Evolutionary conservation across 2,797 vertebrate genomes (phyloP).

Genomic region (Galago senegalensis): DNA sequence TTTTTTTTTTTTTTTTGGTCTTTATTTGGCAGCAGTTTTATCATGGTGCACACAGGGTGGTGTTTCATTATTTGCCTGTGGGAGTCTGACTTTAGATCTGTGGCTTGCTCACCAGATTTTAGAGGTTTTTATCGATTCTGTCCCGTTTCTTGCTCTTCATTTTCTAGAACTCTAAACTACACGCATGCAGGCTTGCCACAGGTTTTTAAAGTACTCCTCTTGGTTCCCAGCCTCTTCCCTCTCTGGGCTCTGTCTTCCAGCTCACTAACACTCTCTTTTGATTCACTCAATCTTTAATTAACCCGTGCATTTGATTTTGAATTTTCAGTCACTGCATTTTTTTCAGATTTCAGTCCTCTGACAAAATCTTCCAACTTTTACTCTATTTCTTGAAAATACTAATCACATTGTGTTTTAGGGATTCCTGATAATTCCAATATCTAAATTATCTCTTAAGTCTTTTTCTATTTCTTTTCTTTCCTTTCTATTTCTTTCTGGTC

Average conservation of each 20-base stretch:
- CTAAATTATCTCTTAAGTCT: background rate
- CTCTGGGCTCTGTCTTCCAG: background rate
- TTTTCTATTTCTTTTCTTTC: background rate
- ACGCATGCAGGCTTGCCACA: background rate
- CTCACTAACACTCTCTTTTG: background rate
- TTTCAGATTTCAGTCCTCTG: background rate
- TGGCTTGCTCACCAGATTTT: background rate
- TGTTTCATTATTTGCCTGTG: background rate
- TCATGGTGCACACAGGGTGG: background rate
- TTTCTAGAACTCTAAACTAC: slow-evolving; percentile 20
- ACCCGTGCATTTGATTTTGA: background rate
- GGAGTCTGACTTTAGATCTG: background rate
- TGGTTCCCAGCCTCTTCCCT: background rate
- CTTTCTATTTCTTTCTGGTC: background rate
- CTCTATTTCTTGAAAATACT: slow-evolving; percentile 16
- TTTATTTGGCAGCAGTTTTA: background rate
- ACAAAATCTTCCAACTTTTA: background rate
- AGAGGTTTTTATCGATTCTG: background rate
- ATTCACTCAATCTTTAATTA: background rate
- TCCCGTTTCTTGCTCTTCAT: background rate
- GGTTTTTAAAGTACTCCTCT: background rate
- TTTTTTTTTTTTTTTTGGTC: background rate
- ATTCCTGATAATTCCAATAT: background rate
- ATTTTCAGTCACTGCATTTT: background rate
- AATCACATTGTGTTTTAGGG: background rate